These are phyloP conservation scores for Rotaria socialis DNA, from an alignment of 2,888 invertebrate species.

Conservation along the genomic window DNA sequence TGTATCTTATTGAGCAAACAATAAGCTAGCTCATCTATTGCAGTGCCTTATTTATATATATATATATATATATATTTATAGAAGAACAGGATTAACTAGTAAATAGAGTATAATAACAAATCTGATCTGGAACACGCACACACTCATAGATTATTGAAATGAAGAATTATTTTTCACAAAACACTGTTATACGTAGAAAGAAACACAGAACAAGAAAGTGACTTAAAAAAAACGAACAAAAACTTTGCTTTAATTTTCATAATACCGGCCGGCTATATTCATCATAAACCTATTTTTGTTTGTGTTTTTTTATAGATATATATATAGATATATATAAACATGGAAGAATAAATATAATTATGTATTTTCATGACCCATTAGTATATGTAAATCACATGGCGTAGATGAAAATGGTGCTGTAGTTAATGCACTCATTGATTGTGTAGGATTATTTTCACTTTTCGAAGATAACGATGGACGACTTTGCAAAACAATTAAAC, in stretches of 20 bases:
- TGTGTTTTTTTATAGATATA: neutral
- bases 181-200: constrained; percentile 17
- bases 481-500: neutral
- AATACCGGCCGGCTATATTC: constrained; percentile 1
- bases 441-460: neutral
- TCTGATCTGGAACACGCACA: neutral
- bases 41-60: neutral
- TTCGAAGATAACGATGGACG: neutral
- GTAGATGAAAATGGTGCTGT: neutral
- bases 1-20: neutral
- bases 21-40: neutral
- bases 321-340: neutral
- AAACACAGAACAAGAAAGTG: neutral
- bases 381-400: constrained; percentile 9
- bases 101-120: neutral
- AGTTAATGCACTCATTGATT: neutral
- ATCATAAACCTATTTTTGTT: neutral
- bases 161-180: constrained; percentile 10
- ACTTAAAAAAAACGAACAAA: neutral
- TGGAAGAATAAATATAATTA: neutral
- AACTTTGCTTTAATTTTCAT: neutral
- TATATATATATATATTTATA: neutral
- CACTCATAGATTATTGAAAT: neutral
- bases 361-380: neutral
- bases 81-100: neutral